A percentile compares a stretch with the other conserved stretches of the same genome.
phyloP scores from a whole-genome alignment of 1,140 invertebrate genomes.

The Diachasmimorpha longicaudata region DNA sequence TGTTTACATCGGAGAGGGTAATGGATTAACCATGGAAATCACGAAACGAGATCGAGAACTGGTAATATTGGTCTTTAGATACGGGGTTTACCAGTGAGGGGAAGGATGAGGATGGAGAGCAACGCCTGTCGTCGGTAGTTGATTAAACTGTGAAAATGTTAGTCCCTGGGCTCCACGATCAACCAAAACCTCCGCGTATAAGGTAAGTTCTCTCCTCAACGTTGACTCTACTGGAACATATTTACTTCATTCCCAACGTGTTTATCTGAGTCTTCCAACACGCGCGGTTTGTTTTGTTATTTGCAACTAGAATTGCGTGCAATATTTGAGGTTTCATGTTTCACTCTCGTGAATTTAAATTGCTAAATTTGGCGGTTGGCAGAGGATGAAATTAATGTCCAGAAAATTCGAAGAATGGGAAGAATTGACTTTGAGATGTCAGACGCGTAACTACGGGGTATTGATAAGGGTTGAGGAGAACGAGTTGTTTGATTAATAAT shows the following conservation, averaged over 20 bases:
- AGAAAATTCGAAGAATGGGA: too few species aligned
- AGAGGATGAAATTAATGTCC: too few species aligned
- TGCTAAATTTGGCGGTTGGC: not conserved
- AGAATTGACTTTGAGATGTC: too few species aligned
- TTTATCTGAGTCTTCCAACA: conserved; percentile 1
- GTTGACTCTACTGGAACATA: not conserved
- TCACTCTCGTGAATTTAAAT: not conserved
- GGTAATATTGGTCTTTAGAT: conserved; percentile 26
- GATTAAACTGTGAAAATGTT: conserved; percentile 9
- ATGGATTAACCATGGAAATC: conserved; percentile 25
- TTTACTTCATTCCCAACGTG: not conserved
- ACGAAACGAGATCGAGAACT: conserved; percentile 26
- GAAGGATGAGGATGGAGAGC: not conserved
- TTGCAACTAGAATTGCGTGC: not conserved
- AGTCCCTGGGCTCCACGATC: not conserved
- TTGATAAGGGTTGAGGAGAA: too few species aligned
- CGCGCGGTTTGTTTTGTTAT: conserved; percentile 1
- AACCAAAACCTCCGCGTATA: not conserved
- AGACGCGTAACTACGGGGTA: too few species aligned
- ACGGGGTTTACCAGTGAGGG: not conserved
- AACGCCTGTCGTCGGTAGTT: not conserved
- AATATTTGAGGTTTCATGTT: not conserved
- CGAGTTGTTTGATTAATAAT: too few species aligned
- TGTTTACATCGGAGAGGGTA: conserved; percentile 23
- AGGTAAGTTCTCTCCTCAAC: not conserved